Evolutionary conservation across 1,140 invertebrate species (phyloP), one percentile per base, ranked within the genome.

Genomic region (Zaprionus vittiger): DNA sequence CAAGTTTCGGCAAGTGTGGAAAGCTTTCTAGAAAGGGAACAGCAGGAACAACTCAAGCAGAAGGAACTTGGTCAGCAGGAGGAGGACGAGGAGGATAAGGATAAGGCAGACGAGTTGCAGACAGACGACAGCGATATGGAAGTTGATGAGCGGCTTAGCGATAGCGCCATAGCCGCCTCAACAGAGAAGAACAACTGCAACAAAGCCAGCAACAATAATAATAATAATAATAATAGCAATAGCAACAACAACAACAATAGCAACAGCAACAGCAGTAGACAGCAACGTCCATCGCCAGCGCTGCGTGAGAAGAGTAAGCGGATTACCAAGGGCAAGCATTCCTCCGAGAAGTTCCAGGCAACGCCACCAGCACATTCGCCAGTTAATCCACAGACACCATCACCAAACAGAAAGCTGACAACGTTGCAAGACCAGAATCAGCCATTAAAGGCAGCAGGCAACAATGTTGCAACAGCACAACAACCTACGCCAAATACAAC

Each of bases 271-370:
- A 59, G 59, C 60, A 71, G 12, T 28, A 72, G 47, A 7, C 34
- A 41, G 4, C 73, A 71, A 57, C 76, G 81, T n/a, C 80, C 83
- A 7, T 91, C 91, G 7, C 91, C 91, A 17, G 84, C 75, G 26
- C 56, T 92, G 60, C 80, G 91, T 17, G 91, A 92, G 62, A 91
- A 87, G 67, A 92, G 91, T 1, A 92, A 92, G 55, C 74, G 91
- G 1, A 89, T 81, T 28, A 92, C 91, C 14, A 92, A 92, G 57
- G 91, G 91, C 34, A 92, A 92, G 59, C 91, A 92, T 66, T 92
- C 83, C 1, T 92, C 91, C 1, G 91, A 92, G 41, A 92, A 92
- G 59, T 92, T 92, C 59, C 80, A 81, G 44, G 80, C 83, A 0
- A 60, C 65, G n/a, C 47, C 64, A 64, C 7, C 38, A 41, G 38